phyloP scores from a whole-genome alignment of 2,113 vertebrate genomes.

The Chloebia gouldiae region DNA sequence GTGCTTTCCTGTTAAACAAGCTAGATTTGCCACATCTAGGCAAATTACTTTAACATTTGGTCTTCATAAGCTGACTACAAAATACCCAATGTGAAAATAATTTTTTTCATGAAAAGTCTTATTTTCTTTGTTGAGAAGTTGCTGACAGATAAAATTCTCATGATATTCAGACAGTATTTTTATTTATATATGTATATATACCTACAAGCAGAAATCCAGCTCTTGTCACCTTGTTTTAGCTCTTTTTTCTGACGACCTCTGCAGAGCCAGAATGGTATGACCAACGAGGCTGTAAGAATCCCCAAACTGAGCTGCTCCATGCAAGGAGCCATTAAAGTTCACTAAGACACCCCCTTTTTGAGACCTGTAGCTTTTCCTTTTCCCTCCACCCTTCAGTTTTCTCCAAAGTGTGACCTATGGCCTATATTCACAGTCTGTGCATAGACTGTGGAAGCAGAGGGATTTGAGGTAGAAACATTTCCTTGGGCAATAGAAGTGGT shows the following conservation, averaged over 20 bases:
- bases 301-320: not conserved
- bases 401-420: not conserved
- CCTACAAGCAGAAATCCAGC: not conserved
- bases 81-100: not conserved
- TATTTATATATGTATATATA: not conserved
- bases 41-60: not conserved
- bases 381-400: not conserved
- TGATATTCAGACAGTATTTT: not conserved
- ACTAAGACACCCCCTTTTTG: not conserved
- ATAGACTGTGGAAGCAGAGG: not conserved
- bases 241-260: not conserved
- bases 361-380: not conserved
- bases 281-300: not conserved
- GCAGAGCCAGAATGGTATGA: not conserved
- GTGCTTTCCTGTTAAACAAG: not conserved
- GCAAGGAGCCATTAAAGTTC: not conserved
- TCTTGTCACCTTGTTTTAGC: not conserved
- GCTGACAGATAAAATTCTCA: not conserved
- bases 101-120: not conserved
- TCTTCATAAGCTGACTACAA: not conserved
- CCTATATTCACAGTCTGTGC: not conserved
- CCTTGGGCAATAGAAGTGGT: constrained; percentile 51
- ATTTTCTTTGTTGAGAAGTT: not conserved
- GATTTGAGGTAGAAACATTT: constrained; percentile 51
- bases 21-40: not conserved